Evolutionary conservation across 2,888 invertebrate genomes (phyloP).

Genomic region (Tachina lurida): DNA sequence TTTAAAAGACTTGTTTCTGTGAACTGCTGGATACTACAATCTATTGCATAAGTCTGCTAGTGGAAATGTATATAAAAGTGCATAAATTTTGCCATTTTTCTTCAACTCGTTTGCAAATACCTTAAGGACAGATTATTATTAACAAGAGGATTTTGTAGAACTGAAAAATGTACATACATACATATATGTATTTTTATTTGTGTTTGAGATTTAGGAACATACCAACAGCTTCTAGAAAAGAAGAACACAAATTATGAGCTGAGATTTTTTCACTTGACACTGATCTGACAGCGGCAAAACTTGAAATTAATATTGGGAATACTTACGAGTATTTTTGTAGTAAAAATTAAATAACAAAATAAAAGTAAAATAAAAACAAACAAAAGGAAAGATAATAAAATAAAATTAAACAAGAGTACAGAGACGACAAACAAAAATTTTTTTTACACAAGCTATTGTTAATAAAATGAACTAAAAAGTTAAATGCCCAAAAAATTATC

Average conservation of each 20-base stretch:
- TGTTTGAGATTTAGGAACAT: slow-evolving; percentile 17
- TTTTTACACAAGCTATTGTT: too few relatives aligned
- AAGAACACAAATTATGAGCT: slow-evolving; percentile 14
- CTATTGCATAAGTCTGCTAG: neutral
- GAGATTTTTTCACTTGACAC: slow-evolving; percentile 65
- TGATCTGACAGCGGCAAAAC: slow-evolving; percentile 61
- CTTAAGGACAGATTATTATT: slow-evolving; percentile 67
- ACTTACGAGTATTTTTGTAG: neutral
- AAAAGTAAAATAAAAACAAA: neutral
- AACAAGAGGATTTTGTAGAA: slow-evolving; percentile 54
- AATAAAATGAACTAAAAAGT: too few relatives aligned
- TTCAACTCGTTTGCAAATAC: slow-evolving; percentile 56
- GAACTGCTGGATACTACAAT: neutral
- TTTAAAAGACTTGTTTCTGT: neutral
- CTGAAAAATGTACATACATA: slow-evolving; percentile 21
- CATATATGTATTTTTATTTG: slow-evolving; percentile 6
- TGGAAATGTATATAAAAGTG: neutral
- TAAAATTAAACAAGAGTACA: too few relatives aligned
- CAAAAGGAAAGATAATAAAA: too few relatives aligned
- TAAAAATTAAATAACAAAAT: neutral
- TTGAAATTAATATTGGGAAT: slow-evolving; percentile 3
- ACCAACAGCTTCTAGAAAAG: neutral
- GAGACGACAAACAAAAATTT: too few relatives aligned
- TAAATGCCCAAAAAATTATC: too few relatives aligned
- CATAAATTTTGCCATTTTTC: slow-evolving; percentile 38